A percentile compares a stretch with the other conserved stretches of the same genome.
Conservation (phyloP, 2,797 vertebrate genomes). For the Macropodus opercularis region DNA sequence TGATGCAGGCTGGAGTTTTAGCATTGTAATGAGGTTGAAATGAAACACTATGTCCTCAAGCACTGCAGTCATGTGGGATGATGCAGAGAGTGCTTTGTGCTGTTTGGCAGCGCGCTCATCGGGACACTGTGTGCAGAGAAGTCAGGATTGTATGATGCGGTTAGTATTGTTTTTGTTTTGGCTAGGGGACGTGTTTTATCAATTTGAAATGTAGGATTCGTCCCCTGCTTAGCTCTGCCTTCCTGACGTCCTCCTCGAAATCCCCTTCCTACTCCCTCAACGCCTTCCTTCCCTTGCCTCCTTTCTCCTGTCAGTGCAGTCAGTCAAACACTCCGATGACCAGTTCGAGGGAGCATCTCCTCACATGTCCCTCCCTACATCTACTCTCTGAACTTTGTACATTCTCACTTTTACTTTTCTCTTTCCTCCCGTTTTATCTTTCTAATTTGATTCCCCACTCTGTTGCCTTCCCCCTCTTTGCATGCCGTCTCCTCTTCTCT, state of each 20-base stretch:
- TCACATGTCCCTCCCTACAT: constrained; percentile 21
- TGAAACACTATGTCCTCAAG: constrained; percentile 74
- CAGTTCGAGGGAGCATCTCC: constrained; percentile 57
- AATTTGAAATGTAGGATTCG: constrained; percentile 59
- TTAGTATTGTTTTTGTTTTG: constrained; percentile 65
- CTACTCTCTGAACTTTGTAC: constrained; percentile 40
- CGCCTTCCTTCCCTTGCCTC: neutral
- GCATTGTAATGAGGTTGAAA: constrained; percentile 78
- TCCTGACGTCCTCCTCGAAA: neutral
- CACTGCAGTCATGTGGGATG: constrained; percentile 70
- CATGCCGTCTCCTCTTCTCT: constrained; percentile 56
- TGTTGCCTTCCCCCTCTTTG: constrained; percentile 39
- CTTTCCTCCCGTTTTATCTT: constrained; percentile 31
- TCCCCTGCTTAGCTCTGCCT: constrained; percentile 25
- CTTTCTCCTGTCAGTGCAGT: constrained; percentile 1
- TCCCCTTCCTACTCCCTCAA: constrained; percentile 3
- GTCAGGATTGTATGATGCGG: constrained; percentile 49
- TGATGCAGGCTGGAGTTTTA: constrained; percentile 67
- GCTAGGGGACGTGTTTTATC: constrained; percentile 58
- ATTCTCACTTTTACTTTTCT: constrained; percentile 29
- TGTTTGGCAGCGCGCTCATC: constrained; percentile 58
- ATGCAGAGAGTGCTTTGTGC: constrained; percentile 62
- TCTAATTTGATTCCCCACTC: constrained; percentile 63
- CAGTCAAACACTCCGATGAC: constrained; percentile 50
- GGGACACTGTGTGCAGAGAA: constrained; percentile 54